phyloP scores from a whole-genome alignment of 2,888 invertebrate species.

The Schizaphis graminum region DNA sequence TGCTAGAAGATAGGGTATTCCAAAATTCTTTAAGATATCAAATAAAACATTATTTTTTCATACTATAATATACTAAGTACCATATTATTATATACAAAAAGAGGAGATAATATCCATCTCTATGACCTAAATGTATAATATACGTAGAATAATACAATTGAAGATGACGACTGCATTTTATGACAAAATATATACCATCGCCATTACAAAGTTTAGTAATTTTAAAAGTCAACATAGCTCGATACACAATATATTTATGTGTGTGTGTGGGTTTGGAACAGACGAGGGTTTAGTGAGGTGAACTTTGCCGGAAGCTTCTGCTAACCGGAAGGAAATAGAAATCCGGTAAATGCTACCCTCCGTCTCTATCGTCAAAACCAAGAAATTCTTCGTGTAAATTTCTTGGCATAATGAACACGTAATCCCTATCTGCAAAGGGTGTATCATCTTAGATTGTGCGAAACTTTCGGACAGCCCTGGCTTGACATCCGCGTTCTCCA shows the following conservation, averaged over 20 bases:
- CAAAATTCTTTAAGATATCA: background rate
- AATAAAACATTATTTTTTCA: background rate
- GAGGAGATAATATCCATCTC: background rate
- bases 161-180: slow-evolving; percentile 24
- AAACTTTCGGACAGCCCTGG: slow-evolving; percentile 50
- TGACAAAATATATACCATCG: background rate
- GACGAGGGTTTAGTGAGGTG: slow-evolving; percentile 59
- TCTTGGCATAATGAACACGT: slow-evolving; percentile 54
- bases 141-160: background rate
- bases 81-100: background rate
- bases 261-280: background rate
- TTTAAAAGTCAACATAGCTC: slow-evolving; percentile 52
- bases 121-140: background rate
- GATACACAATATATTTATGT: slow-evolving; percentile 5
- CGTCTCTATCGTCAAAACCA: background rate
- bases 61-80: background rate
- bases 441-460: slow-evolving; percentile 30
- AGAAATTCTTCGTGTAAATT: slow-evolving; percentile 61
- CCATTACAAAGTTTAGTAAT: slow-evolving; percentile 49
- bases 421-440: slow-evolving; percentile 45
- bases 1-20: background rate
- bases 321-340: slow-evolving; percentile 59
- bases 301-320: slow-evolving; percentile 58
- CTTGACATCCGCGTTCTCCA: slow-evolving; percentile 46
- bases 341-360: slow-evolving; percentile 42